Base-by-base conservation (phyloP, 1,140 invertebrate genomes). In the Chymomyza costata region DNA sequence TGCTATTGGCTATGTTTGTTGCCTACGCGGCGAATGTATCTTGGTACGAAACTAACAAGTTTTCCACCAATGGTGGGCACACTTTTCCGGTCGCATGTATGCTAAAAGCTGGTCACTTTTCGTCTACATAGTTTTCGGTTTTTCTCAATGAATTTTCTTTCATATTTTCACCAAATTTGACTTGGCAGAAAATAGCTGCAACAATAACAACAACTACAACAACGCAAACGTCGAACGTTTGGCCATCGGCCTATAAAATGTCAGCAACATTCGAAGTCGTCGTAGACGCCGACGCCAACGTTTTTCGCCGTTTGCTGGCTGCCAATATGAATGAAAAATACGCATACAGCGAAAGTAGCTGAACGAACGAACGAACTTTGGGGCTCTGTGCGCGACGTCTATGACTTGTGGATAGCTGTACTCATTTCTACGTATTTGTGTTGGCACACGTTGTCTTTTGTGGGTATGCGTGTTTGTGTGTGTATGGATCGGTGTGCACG, bases 281-380 rank as follows among this genome's bases (percentile, higher is more conserved):
- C 40, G 34, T 17, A 21, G 31, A 11, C 18, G 15, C 48, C 35
- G 41, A n/a, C 35, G 31, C 52, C 44, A 40, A 34, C 34, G 50
- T 30, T n/a, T 46, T n/a, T 5, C 15, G 32, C 52, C 53, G 56
- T 53, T 58, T 69, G 60, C 65, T 76, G 65, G 61, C 70, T 66
- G 49, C 55, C 65, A 69, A 69, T 58, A 74, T 74, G 70, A 74
- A 74, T 74, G 70, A 74, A 74, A 76, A 76, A 58, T 74, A 74
- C 70, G 65, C 69, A 74, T 60, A 65, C 55, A 61, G 59, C 56
- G 59, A 62, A 54, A 70, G 67, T 65, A 61, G 38, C 59, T 52
- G n/a, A n/a, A n/a, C n/a, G n/a, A 10, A 44, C 19, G 8, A 13
- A 10, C 28, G n/a, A 18, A n/a, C 13, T n/a, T 41, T 30, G 18